Evolutionary conservation across 1,140 invertebrate genomes (phyloP).

Genomic region (Aphelenchoides fujianensis): DNA sequence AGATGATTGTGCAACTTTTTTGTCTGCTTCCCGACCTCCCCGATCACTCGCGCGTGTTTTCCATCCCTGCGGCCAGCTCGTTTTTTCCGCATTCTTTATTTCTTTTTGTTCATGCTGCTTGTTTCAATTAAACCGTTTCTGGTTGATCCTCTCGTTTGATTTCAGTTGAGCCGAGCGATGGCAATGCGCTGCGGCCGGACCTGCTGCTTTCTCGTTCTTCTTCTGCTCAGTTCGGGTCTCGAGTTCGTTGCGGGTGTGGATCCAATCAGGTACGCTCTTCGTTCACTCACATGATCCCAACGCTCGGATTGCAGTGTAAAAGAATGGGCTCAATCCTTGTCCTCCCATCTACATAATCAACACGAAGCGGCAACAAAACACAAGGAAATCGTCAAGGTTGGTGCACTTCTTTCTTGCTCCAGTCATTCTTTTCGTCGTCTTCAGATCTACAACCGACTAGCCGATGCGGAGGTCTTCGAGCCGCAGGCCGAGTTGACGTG

Average conservation of each 20-base stretch:
- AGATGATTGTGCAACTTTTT: slow-evolving; percentile 3
- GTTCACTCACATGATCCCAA: too few species aligned
- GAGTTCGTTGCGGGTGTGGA: neutral
- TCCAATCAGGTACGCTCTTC: neutral
- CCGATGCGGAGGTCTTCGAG: slow-evolving; percentile 56
- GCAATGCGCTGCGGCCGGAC: neutral
- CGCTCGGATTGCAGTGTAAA: slow-evolving; percentile 81
- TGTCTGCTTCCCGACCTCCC: too few species aligned
- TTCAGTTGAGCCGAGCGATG: neutral
- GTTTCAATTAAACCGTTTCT: too few species aligned
- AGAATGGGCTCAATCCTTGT: slow-evolving; percentile 70
- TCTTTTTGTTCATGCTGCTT: too few species aligned
- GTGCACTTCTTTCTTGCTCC: slow-evolving; percentile 12
- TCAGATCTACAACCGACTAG: slow-evolving; percentile 46
- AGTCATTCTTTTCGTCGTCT: slow-evolving; percentile 14
- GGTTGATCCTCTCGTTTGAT: neutral
- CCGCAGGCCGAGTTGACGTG: slow-evolving; percentile 50
- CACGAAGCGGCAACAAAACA: slow-evolving; percentile 52
- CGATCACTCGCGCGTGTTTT: too few species aligned
- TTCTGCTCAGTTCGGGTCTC: neutral
- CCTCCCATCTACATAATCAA: slow-evolving; percentile 39
- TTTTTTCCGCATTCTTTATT: too few species aligned
- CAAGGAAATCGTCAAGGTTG: slow-evolving; percentile 45
- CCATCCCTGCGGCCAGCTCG: too few species aligned
- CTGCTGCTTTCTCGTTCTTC: neutral